These are phyloP conservation scores for Imbricaverruca yamaguchii DNA, from an alignment of 2,888 invertebrate species.

Conservation along the genomic window DNA sequence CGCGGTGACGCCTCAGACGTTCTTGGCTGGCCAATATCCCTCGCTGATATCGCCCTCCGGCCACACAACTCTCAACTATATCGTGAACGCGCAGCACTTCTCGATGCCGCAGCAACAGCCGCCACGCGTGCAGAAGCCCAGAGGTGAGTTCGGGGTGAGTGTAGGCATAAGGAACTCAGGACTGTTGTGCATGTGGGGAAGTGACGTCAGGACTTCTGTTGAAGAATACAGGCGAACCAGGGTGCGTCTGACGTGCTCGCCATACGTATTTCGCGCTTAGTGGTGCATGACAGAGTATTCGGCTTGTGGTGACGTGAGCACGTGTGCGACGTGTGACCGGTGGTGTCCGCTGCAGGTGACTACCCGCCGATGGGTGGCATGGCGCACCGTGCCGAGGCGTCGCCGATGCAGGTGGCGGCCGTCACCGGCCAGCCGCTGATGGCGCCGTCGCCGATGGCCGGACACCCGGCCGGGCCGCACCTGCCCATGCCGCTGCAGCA, in stretches of 20 bases:
- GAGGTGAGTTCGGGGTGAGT: background rate
- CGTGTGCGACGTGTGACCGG: too few relatives aligned
- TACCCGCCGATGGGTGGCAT: background rate
- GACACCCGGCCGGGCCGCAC: constrained; percentile 38
- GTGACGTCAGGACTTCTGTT: too few relatives aligned
- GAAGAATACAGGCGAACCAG: too few relatives aligned
- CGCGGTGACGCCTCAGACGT: background rate
- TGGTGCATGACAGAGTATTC: too few relatives aligned
- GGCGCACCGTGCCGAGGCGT: constrained; percentile 43
- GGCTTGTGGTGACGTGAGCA: too few relatives aligned
- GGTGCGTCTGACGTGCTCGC: too few relatives aligned
- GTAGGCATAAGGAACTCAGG: too few relatives aligned
- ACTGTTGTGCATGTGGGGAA: too few relatives aligned
- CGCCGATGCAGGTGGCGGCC: constrained; percentile 73
- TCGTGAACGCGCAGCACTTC: background rate
- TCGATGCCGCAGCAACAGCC: background rate
- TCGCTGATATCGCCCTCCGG: background rate
- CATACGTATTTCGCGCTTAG: too few relatives aligned
- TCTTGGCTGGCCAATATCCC: background rate
- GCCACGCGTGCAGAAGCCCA: background rate
- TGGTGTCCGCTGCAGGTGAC: background rate
- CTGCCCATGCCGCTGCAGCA: constrained; percentile 3
- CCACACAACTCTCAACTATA: background rate
- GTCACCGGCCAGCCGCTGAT: constrained; percentile 74
- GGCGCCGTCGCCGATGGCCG: constrained; percentile 50